These are phyloP conservation scores for Rhincodon typus DNA, from an alignment of 2,797 vertebrate species.

Conservation along the genomic window DNA sequence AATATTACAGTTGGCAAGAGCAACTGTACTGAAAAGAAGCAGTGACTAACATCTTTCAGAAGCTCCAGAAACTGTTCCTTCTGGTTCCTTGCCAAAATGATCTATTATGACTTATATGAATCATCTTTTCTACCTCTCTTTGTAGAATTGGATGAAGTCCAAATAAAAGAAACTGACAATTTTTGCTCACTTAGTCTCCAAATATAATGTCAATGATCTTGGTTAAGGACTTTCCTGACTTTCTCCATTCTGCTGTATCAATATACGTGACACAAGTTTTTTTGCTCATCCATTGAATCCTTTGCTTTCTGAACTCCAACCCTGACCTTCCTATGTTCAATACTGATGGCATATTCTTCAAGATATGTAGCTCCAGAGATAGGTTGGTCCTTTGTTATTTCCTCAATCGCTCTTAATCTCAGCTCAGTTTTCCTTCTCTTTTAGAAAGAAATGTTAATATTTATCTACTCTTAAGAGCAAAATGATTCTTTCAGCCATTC, in stretches of 20 bases:
- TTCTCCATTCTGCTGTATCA: not conserved
- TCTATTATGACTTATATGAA: not conserved
- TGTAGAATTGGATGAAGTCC: not conserved
- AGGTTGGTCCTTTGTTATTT: not conserved
- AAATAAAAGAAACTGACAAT: not conserved
- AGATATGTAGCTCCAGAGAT: not conserved
- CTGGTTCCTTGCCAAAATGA: not conserved
- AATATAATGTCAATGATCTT: not conserved
- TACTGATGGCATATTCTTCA: not conserved
- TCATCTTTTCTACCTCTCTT: slow-evolving; percentile 11
- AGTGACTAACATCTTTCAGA: not conserved
- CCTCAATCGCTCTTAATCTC: not conserved
- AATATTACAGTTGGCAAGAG: not conserved
- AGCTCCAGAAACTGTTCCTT: not conserved
- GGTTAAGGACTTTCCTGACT: not conserved
- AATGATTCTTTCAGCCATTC: not conserved
- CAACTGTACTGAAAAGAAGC: not conserved
- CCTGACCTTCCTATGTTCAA: not conserved
- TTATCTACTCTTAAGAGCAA: not conserved
- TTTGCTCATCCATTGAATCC: not conserved
- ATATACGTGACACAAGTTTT: not conserved
- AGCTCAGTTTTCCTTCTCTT: not conserved
- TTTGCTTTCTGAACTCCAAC: not conserved
- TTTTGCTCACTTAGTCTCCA: not conserved
- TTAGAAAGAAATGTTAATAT: not conserved